Conservation (phyloP, 92 coral and sea anemone species). For the Parazoanthus darwini region DNA sequence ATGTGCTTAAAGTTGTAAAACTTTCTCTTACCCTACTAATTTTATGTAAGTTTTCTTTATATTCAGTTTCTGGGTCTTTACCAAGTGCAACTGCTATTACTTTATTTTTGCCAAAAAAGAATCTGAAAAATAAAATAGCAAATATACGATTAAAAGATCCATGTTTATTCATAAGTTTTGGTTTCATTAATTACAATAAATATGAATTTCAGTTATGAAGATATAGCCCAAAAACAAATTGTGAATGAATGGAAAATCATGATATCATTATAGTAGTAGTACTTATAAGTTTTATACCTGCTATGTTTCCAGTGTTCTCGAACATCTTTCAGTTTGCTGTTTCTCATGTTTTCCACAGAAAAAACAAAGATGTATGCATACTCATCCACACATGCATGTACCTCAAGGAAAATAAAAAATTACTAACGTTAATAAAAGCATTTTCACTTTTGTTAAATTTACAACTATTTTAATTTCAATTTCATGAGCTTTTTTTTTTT, state of each 20-base stretch:
- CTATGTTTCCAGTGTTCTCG: constrained; percentile 95
- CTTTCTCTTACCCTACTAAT: constrained; percentile 71
- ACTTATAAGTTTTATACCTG: constrained; percentile 56
- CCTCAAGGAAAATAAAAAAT: constrained; percentile 45
- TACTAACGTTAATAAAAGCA: background rate
- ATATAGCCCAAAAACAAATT: too few relatives aligned
- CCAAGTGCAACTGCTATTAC: constrained; percentile 91
- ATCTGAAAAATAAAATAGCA: constrained; percentile 51
- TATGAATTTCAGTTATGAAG: too few relatives aligned
- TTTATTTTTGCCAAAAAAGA: constrained; percentile 99
- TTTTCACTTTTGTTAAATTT: background rate
- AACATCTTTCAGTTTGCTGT: constrained; percentile 90
- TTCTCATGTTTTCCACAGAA: constrained; percentile 98
- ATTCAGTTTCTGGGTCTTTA: constrained; percentile 84
- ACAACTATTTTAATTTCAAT: background rate
- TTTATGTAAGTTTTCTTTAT: constrained; percentile 77
- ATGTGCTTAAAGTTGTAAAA: background rate
- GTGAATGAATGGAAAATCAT: too few relatives aligned
- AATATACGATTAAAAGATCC: background rate
- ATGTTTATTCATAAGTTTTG: too few relatives aligned
- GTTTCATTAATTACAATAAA: too few relatives aligned
- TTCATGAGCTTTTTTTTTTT: too few relatives aligned
- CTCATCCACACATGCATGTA: constrained; percentile 87
- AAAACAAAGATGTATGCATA: constrained; percentile 88
- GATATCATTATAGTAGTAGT: background rate